Conservation (phyloP, 2,797 vertebrate genomes). For the Acanthiza pusilla region DNA sequence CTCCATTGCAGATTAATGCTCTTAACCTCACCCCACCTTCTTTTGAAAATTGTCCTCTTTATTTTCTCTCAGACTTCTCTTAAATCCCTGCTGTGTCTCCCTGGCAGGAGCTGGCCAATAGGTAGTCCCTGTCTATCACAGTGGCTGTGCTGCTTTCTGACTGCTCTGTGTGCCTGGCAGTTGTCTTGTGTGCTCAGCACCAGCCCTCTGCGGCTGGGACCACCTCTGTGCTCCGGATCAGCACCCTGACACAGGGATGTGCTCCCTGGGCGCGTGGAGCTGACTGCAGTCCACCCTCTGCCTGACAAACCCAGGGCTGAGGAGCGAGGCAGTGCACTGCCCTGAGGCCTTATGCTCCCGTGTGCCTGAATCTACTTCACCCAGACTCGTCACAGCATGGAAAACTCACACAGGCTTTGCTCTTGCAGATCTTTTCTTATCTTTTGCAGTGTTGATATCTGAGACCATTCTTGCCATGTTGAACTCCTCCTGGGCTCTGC, state of each 20-base stretch:
- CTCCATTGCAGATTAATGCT: not conserved
- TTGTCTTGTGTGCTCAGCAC: not conserved
- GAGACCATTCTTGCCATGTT: not conserved
- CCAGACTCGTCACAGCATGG: not conserved
- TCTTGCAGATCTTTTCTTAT: not conserved
- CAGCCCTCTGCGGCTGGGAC: not conserved
- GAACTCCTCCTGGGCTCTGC: not conserved
- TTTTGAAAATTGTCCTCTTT: not conserved
- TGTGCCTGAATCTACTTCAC: not conserved
- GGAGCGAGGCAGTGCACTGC: not conserved
- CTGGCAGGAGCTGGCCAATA: not conserved
- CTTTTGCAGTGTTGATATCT: not conserved
- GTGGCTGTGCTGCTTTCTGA: not conserved
- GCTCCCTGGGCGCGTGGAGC: not conserved
- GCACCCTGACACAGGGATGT: rapidly evolving
- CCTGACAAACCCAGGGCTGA: not conserved
- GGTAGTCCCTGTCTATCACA: not conserved
- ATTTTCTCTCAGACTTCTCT: not conserved
- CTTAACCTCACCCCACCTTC: not conserved
- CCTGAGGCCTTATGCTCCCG: not conserved
- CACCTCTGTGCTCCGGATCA: not conserved
- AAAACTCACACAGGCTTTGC: not conserved
- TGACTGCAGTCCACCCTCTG: not conserved
- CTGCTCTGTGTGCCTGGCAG: not conserved
- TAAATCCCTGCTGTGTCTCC: not conserved